Evolutionary conservation across 2,113 vertebrate genomes (phyloP).

Genomic region (Vicugna pacos): DNA sequence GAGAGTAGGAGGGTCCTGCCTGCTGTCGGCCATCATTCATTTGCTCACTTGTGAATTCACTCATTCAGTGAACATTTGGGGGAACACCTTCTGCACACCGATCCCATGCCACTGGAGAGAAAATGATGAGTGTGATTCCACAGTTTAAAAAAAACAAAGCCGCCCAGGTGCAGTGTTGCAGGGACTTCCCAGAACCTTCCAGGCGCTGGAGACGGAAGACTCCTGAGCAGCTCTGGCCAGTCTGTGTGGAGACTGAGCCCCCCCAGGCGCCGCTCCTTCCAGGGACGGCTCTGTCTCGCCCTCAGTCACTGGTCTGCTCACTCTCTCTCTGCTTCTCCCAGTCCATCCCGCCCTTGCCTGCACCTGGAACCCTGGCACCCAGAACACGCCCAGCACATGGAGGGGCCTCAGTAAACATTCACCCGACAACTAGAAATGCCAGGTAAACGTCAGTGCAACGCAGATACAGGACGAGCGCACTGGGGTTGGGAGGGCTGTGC

Average conservation of each 20-base stretch:
- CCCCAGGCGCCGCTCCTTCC: not conserved
- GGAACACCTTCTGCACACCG: not conserved
- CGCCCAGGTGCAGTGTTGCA: not conserved
- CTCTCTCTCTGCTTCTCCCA: not conserved
- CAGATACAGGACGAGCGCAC: not conserved
- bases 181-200: not conserved
- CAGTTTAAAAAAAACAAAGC: not conserved
- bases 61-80: not conserved
- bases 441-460: not conserved
- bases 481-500: fast-evolving
- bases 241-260: not conserved
- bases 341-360: no score
- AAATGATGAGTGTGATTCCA: not conserved
- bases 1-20: not conserved
- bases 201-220: not conserved
- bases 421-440: not conserved
- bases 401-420: not conserved
- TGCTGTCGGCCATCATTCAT: not conserved
- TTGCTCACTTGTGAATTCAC: not conserved
- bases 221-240: not conserved
- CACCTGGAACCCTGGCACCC: not conserved
- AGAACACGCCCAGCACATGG: not conserved
- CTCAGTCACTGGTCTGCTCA: not conserved
- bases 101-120: not conserved
- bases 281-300: not conserved